Evolutionary conservation across 2,888 invertebrate genomes (phyloP), one percentile per base, ranked within the genome.

Genomic region (Brachynemurus nebulosus): DNA sequence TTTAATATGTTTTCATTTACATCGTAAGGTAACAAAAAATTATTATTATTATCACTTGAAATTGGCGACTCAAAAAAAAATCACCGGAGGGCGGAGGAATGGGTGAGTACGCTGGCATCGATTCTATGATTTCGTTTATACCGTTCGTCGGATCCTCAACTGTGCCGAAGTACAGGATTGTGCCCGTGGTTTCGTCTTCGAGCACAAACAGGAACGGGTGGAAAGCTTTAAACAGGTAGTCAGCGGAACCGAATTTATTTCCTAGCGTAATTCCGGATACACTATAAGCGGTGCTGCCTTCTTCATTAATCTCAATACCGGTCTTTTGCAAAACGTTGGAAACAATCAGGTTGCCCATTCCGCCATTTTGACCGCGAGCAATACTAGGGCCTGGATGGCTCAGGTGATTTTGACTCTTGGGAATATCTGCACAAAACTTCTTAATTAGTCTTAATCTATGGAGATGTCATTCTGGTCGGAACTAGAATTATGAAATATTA

Each of bases 141-240:
- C 14, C 14, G n/a, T 14, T 30, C 2, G 5, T 55, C 1, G 86
- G 86, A 59, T 82, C 74, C 17, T 71, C 66, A 2, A 86, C 73
- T 60, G 80, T 75, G 23, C 86, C 86, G 21, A 80, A 74, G 62
- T 83, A 85, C 18, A 86, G 62, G 40, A 85, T 70, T 27, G 80
- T 80, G n/a, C 78, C 75, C 1, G 76, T 79, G 1, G 66, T 64
- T 54, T 82, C 80, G 53, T 86, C 86, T 57, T 84, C 80, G 48
- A 88, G 80, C 60, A 80, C 80, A 65, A 86, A 85, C 42, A 86
- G 56, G 65, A 86, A 88, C 0, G 86, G 86, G 49, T 74, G 80
- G 57, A 78, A 75, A 2, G 77, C 85, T 35, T 74, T 68, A 57
- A 88, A 80, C 44, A 74, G 71, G 45, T 66, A 61, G 4, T 69